Evolutionary conservation across 2,113 vertebrate genomes (phyloP), one percentile per base, ranked within the genome.

Genomic region (Empidonax alnorum): DNA sequence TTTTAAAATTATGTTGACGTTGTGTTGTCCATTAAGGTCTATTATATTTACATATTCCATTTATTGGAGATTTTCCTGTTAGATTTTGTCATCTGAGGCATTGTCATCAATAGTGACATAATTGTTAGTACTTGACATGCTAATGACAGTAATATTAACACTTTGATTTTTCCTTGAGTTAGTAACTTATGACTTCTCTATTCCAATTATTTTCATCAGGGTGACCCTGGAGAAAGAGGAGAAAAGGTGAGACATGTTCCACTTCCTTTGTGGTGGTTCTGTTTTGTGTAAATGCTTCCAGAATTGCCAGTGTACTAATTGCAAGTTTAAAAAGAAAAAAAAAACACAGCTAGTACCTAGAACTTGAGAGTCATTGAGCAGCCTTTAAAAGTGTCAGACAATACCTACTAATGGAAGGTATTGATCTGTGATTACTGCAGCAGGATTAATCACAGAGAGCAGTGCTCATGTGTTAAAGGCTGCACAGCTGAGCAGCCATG

Each of bases 151-250:
- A 53, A 46, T 12, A 30, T 3, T 74, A 50, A 46, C 14, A 21
- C 16, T 88, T 52, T 31, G 11, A 42, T 30, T 69, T 91, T 78
- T 84, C 17, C 8, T 77, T 50, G 19, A 84, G 15, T 88, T 78
- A 72, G 21, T 95, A 90, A 94, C 7, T 93, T 80, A 67, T 0
- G 0, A 46, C 75, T 89, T 88, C 55, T 94, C 87, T 94, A 18
- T 65, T 84, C 82, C 72, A 66, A 61, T 94, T 95, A 49, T 94
- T 98, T 98, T 98, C 39, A 91, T 97, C 97, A 99, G 99, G 99
- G 99, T 95, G 99, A 99, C 96, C 98, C 98, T 96, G 99, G 99
- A 98, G 98, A 99, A 78, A 98, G 42, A 95, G 99, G 99, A 97
- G 98, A 99, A 98, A 99, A 99, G 99, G 99, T 99, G 97, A 99